Percentiles rank a stretch among this genome's conserved stretches.
These are phyloP conservation scores for Pseudorhombus dupliciocellatus DNA, from an alignment of 2,113 vertebrate genomes.

Conservation along the genomic window DNA sequence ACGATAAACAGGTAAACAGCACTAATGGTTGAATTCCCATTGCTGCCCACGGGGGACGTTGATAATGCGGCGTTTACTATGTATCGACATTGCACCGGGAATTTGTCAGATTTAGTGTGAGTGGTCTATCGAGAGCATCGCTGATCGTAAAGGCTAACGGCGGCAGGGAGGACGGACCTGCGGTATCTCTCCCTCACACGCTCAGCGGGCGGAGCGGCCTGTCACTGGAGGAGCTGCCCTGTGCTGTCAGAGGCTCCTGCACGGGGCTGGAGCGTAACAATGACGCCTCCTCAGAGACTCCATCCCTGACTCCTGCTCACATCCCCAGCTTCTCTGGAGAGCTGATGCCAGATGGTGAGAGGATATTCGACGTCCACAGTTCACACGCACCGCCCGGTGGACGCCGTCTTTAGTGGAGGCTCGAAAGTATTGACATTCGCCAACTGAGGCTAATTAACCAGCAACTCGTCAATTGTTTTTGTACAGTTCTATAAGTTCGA, in stretches of 20 bases:
- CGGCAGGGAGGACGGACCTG: background rate
- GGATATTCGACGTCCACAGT: background rate
- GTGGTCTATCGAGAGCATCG: background rate
- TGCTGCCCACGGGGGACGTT: background rate
- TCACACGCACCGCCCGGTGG: too few species aligned
- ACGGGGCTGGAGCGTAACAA: background rate
- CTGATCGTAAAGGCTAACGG: background rate
- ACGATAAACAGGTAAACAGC: background rate
- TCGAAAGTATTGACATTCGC: too few species aligned
- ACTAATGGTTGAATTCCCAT: background rate
- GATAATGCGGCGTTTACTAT: background rate
- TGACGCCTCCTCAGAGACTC: slow-evolving; percentile 1
- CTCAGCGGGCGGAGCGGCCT: background rate
- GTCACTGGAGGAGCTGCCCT: background rate
- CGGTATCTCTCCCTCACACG: background rate
- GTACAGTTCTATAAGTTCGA: background rate
- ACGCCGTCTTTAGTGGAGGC: too few species aligned
- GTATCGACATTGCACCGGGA: background rate
- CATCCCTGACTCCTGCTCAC: background rate
- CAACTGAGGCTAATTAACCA: too few species aligned
- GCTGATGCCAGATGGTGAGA: background rate
- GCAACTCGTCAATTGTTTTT: too few species aligned
- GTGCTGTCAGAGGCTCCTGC: background rate
- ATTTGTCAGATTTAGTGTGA: background rate
- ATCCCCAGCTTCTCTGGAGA: background rate